Percentiles rank a stretch among this genome's conserved stretches.
These are phyloP conservation scores for Epinephelus malabaricus DNA, from an alignment of 2,797 vertebrate species.

Conservation along the genomic window DNA sequence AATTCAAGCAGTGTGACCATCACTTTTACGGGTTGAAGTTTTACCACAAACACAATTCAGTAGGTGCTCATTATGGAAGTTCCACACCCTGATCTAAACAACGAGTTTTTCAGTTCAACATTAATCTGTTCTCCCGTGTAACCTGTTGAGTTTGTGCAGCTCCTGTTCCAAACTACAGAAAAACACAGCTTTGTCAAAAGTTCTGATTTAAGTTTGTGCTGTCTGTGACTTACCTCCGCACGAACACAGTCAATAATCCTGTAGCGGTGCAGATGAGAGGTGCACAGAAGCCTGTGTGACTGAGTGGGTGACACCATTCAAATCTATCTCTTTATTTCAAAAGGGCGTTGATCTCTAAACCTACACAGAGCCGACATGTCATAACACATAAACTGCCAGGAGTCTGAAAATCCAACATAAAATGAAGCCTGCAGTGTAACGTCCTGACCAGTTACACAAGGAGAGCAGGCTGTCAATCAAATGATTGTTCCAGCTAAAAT, in stretches of 20 bases:
- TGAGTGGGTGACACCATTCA: constrained; percentile 5
- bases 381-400: constrained; percentile 28
- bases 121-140: neutral
- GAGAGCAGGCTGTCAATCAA: constrained; percentile 40
- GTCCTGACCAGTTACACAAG: constrained; percentile 46
- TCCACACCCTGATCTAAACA: neutral
- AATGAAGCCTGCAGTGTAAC: constrained; percentile 30
- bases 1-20: neutral
- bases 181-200: neutral
- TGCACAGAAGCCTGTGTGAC: neutral
- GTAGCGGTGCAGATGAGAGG: constrained; percentile 10
- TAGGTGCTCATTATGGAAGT: neutral
- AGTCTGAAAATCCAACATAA: constrained; percentile 14
- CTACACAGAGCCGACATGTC: constrained; percentile 14
- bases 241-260: constrained; percentile 7
- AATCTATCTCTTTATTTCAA: constrained; percentile 15
- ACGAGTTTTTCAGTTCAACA: neutral
- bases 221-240: constrained; percentile 19
- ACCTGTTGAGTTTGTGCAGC: neutral
- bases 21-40: neutral
- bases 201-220: neutral
- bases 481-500: neutral
- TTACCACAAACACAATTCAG: neutral
- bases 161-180: neutral
- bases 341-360: constrained; percentile 27